Evolutionary conservation across 2,113 vertebrate genomes (phyloP).

Genomic region (Andinoacara biseriatus): DNA sequence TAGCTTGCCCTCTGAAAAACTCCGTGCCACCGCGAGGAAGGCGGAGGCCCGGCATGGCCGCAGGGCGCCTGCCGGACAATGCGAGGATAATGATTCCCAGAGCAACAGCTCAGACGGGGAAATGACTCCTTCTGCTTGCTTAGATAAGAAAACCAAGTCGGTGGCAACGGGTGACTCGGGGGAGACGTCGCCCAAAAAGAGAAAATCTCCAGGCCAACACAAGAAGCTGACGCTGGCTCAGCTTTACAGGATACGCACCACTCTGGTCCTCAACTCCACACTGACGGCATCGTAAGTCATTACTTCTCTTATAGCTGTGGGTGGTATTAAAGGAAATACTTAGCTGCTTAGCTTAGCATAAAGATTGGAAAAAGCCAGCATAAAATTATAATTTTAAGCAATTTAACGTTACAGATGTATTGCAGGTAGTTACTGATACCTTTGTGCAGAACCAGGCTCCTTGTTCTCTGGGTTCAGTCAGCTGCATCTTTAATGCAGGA

Average conservation of each 20-base stretch:
- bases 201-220: slow-evolving; percentile 78
- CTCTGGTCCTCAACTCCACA: slow-evolving; percentile 94
- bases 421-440: background rate
- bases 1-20: slow-evolving; percentile 52
- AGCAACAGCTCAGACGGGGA: slow-evolving; percentile 66
- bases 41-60: slow-evolving; percentile 24
- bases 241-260: slow-evolving; percentile 92
- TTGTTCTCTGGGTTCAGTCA: no score
- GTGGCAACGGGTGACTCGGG: background rate
- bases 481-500: no score
- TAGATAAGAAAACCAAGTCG: slow-evolving; percentile 2
- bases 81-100: background rate
- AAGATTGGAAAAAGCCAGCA: no score
- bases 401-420: background rate
- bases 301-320: no score
- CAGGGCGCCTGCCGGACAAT: background rate
- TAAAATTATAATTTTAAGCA: no score
- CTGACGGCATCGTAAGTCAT: slow-evolving; percentile 93
- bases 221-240: slow-evolving; percentile 92
- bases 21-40: slow-evolving; percentile 52
- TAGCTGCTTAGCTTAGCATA: background rate
- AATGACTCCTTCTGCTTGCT: slow-evolving; percentile 18
- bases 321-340: background rate
- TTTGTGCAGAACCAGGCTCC: background rate
- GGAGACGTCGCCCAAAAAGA: slow-evolving; percentile 63